A percentile compares a stretch with the other conserved stretches of the same genome.
These are phyloP conservation scores for Diploptera punctata DNA, from an alignment of 2,888 invertebrate genomes.

Conservation along the genomic window DNA sequence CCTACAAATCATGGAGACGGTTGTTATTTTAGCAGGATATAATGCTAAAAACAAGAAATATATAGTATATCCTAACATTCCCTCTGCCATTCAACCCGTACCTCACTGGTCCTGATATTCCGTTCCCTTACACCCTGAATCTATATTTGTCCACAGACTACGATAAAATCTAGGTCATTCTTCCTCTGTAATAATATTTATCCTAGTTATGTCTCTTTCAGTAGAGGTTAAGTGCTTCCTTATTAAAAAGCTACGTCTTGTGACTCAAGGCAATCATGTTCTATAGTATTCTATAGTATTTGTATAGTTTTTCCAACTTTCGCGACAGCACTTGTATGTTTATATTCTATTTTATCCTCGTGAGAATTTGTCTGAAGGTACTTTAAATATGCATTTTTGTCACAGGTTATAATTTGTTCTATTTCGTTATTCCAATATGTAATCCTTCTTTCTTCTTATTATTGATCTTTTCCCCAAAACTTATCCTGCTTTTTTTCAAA, in stretches of 20 bases:
- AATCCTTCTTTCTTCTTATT: not conserved
- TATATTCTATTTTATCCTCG: conserved; percentile 2
- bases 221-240: not conserved
- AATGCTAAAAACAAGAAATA: no score
- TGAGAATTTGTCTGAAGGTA: not conserved
- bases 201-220: not conserved
- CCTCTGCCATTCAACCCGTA: no score
- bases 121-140: no score
- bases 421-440: not conserved
- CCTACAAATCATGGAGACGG: no score
- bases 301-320: not conserved
- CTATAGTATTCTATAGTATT: conserved; percentile 5
- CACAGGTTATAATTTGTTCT: not conserved
- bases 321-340: not conserved
- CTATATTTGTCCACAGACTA: not conserved
- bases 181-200: not conserved
- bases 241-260: not conserved
- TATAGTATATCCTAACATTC: no score
- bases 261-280: not conserved
- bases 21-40: no score
- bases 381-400: not conserved
- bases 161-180: not conserved
- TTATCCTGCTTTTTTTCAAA: not conserved
- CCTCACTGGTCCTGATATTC: no score
- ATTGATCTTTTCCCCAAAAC: not conserved